These are phyloP conservation scores for Plestiodon gilberti DNA, from an alignment of 2,113 vertebrate genomes.

Conservation along the genomic window DNA sequence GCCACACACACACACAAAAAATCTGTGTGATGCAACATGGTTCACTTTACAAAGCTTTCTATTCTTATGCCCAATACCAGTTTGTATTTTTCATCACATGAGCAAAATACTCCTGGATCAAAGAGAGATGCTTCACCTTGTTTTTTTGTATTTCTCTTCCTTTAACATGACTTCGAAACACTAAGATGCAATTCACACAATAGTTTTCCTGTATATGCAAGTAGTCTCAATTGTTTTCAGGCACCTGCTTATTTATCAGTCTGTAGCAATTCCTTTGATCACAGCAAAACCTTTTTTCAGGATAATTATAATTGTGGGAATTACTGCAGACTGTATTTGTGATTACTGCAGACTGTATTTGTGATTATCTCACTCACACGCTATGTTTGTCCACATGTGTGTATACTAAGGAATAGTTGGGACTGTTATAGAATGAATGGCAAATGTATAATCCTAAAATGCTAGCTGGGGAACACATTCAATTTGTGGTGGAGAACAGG, in stretches of 20 bases:
- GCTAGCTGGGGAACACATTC: neutral
- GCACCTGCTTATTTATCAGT: neutral
- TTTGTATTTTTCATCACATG: neutral
- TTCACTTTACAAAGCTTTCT: neutral
- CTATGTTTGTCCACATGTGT: neutral
- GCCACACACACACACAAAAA: too few relatives aligned
- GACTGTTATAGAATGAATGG: neutral
- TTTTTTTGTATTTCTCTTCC: slow-evolving; percentile 1
- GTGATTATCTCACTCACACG: neutral
- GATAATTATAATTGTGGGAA: neutral
- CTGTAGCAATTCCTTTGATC: neutral
- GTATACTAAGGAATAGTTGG: neutral
- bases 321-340: neutral
- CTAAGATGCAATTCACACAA: neutral
- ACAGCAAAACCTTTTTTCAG: neutral
- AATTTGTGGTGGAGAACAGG: too few relatives aligned
- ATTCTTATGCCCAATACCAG: too few relatives aligned
- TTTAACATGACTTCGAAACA: neutral
- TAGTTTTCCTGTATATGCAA: neutral
- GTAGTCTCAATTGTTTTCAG: neutral
- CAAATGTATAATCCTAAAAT: neutral
- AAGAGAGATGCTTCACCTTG: neutral
- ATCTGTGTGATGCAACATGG: neutral
- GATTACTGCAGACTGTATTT: neutral
- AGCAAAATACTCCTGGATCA: neutral